Conservation (phyloP, 2,113 vertebrate genomes). For the Chaenogobius annularis region DNA sequence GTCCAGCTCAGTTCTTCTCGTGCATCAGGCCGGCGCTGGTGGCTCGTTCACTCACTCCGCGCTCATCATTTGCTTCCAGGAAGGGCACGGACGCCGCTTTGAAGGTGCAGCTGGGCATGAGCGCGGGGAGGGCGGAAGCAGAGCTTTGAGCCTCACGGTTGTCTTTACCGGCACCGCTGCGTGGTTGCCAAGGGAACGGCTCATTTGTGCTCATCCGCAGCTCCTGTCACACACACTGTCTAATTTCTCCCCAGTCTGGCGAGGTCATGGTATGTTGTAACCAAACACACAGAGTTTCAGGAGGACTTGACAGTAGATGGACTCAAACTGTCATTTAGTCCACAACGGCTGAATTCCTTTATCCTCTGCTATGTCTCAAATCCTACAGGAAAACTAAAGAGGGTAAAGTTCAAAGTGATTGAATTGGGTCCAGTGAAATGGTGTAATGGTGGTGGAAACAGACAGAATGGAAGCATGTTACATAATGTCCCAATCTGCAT, state of each 20-base stretch:
- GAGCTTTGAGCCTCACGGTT: constrained; percentile 18
- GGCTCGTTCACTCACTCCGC: constrained; percentile 42
- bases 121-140: constrained; percentile 17
- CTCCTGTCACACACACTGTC: constrained; percentile 11
- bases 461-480: constrained; percentile 22
- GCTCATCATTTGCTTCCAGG: constrained; percentile 46
- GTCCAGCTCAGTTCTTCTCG: constrained; percentile 53
- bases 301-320: constrained; percentile 19
- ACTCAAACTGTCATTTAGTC: constrained; percentile 43
- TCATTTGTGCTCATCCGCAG: constrained; percentile 35
- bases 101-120: constrained; percentile 39
- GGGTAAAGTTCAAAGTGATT: constrained; percentile 25
- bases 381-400: constrained; percentile 24
- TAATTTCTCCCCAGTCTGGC: constrained; percentile 16
- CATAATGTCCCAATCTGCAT: constrained; percentile 50
- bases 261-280: constrained; percentile 1
- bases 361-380: constrained; percentile 7
- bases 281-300: background rate
- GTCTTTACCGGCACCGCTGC: constrained; percentile 50
- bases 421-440: constrained; percentile 19
- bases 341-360: constrained; percentile 48
- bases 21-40: constrained; percentile 40
- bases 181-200: constrained; percentile 61
- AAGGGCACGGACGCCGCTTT: constrained; percentile 24
- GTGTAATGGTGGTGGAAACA: constrained; percentile 20